Conservation (phyloP, 2,888 invertebrate species). For the Oxyteleia sp. region DNA sequence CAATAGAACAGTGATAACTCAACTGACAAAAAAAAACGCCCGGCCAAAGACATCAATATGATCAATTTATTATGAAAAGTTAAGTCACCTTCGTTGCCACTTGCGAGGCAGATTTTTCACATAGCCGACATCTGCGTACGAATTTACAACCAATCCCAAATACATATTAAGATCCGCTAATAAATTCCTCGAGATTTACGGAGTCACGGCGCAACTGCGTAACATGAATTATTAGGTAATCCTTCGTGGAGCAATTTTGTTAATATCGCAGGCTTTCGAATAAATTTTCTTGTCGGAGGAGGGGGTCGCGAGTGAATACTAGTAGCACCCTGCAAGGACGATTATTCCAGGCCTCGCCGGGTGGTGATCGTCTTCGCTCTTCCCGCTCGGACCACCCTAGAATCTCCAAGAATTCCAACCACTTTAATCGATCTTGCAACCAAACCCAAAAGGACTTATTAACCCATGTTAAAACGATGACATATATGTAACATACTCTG, state of each 20-base stretch:
- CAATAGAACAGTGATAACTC: constrained; percentile 7
- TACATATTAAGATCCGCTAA: constrained; percentile 32
- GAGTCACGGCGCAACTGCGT: constrained; percentile 51
- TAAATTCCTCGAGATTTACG: constrained; percentile 59
- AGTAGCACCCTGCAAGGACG: constrained; percentile 71
- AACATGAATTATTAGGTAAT: constrained; percentile 68
- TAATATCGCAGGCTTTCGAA: constrained; percentile 45
- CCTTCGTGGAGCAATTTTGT: constrained; percentile 47
- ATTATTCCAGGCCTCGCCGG: constrained; percentile 58
- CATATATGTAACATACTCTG: background rate
- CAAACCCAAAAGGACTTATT: background rate
- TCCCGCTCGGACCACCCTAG: constrained; percentile 65
- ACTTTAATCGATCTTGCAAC: constrained; percentile 39
- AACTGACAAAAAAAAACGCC: background rate
- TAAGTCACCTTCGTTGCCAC: constrained; percentile 27
- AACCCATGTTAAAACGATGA: background rate
- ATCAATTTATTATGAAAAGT: constrained; percentile 36
- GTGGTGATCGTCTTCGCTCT: constrained; percentile 62
- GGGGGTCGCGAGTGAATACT: constrained; percentile 60
- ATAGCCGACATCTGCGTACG: constrained; percentile 14
- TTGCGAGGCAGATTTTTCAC: constrained; percentile 38
- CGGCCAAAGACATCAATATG: background rate
- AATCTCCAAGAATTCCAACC: constrained; percentile 57
- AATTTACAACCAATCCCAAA: constrained; percentile 35
- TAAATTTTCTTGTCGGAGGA: constrained; percentile 45